These are phyloP conservation scores for Neomonachus schauinslandi DNA, from an alignment of 2,113 vertebrate species.

Conservation along the genomic window DNA sequence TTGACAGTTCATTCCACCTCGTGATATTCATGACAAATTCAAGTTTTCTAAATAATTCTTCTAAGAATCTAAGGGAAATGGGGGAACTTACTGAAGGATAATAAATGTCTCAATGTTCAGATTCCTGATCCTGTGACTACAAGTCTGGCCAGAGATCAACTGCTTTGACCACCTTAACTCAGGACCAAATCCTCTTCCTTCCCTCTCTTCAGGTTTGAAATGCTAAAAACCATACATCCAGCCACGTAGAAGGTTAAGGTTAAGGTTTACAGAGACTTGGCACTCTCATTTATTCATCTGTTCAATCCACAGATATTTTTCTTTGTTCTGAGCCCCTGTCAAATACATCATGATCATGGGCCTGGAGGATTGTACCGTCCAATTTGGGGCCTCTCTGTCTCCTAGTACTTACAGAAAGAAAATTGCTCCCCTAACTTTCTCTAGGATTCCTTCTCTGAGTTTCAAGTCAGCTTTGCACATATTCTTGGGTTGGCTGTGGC, in stretches of 20 bases:
- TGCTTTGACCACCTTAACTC: neutral
- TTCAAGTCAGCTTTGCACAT: neutral
- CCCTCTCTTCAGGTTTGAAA: neutral
- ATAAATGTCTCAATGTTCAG: neutral
- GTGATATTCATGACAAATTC: neutral
- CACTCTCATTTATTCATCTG: neutral
- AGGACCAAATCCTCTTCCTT: neutral
- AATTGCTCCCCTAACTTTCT: neutral
- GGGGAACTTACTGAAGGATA: neutral
- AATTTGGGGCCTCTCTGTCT: neutral
- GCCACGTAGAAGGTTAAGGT: neutral
- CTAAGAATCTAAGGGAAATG: slow-evolving; percentile 3
- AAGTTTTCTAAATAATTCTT: slow-evolving; percentile 13
- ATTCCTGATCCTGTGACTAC: neutral
- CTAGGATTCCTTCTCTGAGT: neutral
- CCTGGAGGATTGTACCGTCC: neutral
- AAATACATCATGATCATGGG: neutral
- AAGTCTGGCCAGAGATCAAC: neutral
- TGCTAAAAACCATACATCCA: neutral
- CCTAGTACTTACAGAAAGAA: slow-evolving; percentile 13
- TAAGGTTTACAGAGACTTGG: neutral
- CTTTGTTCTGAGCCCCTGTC: neutral
- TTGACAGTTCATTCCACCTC: neutral
- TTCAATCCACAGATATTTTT: neutral
- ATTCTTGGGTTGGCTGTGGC: neutral